Evolutionary conservation across 2,888 invertebrate genomes (phyloP), one percentile per base, ranked within the genome.

Genomic region (Dryomyza anilis): DNA sequence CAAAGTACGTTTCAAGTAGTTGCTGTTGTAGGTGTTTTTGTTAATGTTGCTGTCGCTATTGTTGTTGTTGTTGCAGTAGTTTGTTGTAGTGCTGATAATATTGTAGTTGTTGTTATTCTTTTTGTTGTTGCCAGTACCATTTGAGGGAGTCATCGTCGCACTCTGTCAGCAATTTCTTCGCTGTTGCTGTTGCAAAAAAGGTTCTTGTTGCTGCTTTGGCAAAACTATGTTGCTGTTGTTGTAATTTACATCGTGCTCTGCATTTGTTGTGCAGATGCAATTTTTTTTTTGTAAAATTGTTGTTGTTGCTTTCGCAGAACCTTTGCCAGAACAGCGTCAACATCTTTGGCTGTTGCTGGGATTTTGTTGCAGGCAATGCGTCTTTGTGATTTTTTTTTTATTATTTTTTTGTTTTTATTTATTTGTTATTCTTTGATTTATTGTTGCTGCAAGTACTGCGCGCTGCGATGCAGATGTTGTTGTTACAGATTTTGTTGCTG

Each of bases 281-380:
- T 16, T n/a, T 62, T 52, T 29, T 36, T 63, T 43, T 46, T 12
- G 60, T n/a, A 63, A 21, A 7, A 12, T 58, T 23, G 21, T 33
- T 33, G 33, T 33, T 33, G 33, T 33, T 12, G 7, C 33, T 39
- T 39, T 39, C 39, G 3, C n/a, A n/a, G 39, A 39, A 39, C 39
- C n/a, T 12, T 39, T 39, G n/a, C 3, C n/a, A n/a, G n/a, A n/a
- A n/a, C n/a, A n/a, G n/a, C n/a, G n/a, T n/a, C n/a, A n/a, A n/a
- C n/a, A n/a, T n/a, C n/a, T n/a, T n/a, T n/a, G n/a, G n/a, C n/a
- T n/a, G n/a, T n/a, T n/a, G n/a, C n/a, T n/a, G n/a, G 16, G 8
- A 39, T 50, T 59, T 62, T 63, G 33, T 65, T 66, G 62, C 60
- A 65, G 60, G 56, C 50, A 43, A 57, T 63, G 43, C 2, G 30